A percentile compares a stretch with the other conserved stretches of the same genome.
Conservation (phyloP, 2,888 invertebrate species). For the Pseudococcus jackbeardsleyi region DNA sequence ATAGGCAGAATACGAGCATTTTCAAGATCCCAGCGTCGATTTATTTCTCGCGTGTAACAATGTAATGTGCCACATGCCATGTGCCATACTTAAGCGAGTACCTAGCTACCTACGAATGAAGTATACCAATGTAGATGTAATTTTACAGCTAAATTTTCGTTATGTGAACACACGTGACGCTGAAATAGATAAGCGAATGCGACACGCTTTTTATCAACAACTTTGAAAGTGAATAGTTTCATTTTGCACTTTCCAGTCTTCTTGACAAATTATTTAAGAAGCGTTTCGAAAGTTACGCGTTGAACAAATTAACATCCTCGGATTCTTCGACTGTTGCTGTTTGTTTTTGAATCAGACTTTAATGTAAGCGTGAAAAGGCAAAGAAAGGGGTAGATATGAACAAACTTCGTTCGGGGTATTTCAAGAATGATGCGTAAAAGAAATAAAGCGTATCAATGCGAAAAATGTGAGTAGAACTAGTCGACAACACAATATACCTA, state of each 20-base stretch:
- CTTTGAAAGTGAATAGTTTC: background rate
- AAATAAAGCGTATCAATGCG: no score
- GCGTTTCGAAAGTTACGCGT: background rate
- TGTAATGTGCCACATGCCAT: background rate
- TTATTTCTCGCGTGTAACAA: constrained; percentile 21
- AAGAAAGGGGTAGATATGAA: no score
- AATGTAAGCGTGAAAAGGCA: no score
- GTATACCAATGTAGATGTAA: background rate
- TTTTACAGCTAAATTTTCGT: background rate
- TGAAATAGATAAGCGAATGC: background rate
- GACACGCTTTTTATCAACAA: constrained; percentile 46
- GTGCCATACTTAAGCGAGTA: background rate
- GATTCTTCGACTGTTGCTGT: no score
- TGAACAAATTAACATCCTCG: no score
- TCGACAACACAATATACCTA: no score
- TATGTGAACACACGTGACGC: background rate
- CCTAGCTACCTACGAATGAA: no score
- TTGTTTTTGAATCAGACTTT: no score
- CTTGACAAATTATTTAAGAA: background rate
- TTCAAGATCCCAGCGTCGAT: constrained; percentile 34
- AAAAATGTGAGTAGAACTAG: no score
- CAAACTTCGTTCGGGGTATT: no score
- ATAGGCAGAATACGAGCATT: background rate
- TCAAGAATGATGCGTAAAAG: no score
- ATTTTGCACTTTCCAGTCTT: background rate